These are phyloP conservation scores for Drosophila kohkoa DNA, from an alignment of 1,140 invertebrate genomes.

Conservation along the genomic window DNA sequence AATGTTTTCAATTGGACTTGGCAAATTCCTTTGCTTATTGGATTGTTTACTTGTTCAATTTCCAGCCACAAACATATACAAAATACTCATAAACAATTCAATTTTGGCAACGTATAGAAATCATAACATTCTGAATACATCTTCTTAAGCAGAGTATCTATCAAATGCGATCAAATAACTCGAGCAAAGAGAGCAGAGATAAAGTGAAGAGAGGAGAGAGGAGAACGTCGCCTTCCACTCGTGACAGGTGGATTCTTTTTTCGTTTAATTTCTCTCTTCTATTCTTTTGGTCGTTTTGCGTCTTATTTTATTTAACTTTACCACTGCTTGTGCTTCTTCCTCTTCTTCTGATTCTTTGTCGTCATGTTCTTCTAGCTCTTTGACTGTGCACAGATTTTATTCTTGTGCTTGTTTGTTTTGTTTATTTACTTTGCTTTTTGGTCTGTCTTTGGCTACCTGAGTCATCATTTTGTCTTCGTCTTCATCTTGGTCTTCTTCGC, in stretches of 20 bases:
- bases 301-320: conserved; percentile 38
- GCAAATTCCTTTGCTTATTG: background rate
- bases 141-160: conserved; percentile 5
- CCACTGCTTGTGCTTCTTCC: conserved; percentile 16
- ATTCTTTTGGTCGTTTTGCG: conserved; percentile 38
- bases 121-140: background rate
- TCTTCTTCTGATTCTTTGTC: background rate
- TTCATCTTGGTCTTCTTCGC: background rate
- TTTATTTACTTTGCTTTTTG: conserved; percentile 24
- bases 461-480: conserved; percentile 4
- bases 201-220: background rate
- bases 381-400: conserved; percentile 38
- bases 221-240: background rate
- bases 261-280: conserved; percentile 31
- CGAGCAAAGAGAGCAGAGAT: background rate
- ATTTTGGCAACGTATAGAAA: background rate
- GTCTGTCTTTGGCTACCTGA: conserved; percentile 30
- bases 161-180: conserved; percentile 10
- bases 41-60: background rate
- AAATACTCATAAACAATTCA: background rate
- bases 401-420: conserved; percentile 40
- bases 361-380: background rate
- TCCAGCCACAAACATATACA: background rate
- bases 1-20: background rate
- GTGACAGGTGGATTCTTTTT: conserved; percentile 39